phyloP scores from a whole-genome alignment of 2,888 invertebrate species.

The Pecten maximus region DNA sequence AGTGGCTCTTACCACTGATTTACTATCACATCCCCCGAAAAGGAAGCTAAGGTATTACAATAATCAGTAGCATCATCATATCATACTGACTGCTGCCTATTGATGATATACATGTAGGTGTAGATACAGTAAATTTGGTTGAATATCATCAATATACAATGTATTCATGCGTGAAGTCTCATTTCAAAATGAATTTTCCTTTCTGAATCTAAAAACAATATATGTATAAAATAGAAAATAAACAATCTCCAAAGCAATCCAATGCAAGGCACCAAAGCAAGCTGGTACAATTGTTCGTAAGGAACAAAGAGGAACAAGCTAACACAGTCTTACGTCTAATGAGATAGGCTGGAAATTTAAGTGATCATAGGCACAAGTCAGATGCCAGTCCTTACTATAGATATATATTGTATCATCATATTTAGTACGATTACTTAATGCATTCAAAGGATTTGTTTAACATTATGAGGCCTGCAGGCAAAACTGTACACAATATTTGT shows the following conservation, averaged over 20 bases:
- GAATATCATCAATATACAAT: neutral
- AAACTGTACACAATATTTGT: neutral
- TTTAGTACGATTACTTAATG: too few species aligned
- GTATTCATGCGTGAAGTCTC: neutral
- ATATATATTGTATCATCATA: neutral
- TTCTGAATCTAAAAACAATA: neutral
- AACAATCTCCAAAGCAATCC: conserved; percentile 21
- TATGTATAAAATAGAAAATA: neutral
- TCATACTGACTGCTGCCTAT: neutral
- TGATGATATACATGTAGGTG: neutral
- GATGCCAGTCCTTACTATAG: neutral
- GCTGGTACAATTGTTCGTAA: neutral
- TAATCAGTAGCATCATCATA: neutral
- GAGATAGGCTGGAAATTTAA: neutral
- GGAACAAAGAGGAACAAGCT: neutral
- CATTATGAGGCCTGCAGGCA: neutral
- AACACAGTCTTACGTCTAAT: neutral
- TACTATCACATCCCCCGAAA: neutral
- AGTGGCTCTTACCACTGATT: neutral
- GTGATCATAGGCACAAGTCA: neutral
- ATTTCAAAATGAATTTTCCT: neutral
- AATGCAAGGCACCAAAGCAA: conserved; percentile 28
- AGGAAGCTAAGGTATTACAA: neutral
- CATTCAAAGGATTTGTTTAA: too few species aligned
- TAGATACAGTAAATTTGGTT: neutral